Evolutionary conservation across 2,113 vertebrate genomes (phyloP).

Genomic region (Megaleporinus macrocephalus): DNA sequence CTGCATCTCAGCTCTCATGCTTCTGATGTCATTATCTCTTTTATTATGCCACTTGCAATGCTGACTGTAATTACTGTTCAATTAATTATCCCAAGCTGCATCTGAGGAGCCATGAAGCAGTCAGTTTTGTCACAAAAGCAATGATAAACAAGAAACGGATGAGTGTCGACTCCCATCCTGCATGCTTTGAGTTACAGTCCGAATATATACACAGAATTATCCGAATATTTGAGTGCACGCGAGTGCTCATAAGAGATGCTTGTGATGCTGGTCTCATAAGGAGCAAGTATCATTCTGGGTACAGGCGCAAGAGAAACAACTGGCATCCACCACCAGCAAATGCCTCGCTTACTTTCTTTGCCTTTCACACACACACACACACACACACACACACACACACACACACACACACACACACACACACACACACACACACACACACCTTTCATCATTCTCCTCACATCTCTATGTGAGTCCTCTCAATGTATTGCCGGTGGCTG

Average conservation of each 20-base stretch:
- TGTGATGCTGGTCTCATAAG: constrained; percentile 46
- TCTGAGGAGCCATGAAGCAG: constrained; percentile 17
- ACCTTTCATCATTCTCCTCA: constrained; percentile 68
- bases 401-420: too few relatives aligned
- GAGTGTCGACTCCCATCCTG: constrained; percentile 35
- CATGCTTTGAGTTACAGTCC: constrained; percentile 32
- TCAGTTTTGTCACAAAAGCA: constrained; percentile 16
- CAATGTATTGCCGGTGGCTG: constrained; percentile 55
- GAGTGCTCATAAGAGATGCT: neutral
- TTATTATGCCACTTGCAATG: constrained; percentile 66
- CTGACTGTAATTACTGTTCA: constrained; percentile 68
- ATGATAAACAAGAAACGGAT: constrained; percentile 59
- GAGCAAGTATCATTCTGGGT: constrained; percentile 45
- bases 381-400: constrained; percentile 11
- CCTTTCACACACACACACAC: neutral
- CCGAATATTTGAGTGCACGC: neutral
- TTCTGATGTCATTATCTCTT: constrained; percentile 74
- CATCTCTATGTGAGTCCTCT: constrained; percentile 63
- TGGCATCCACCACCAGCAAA: constrained; percentile 49
- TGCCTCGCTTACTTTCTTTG: constrained; percentile 37
- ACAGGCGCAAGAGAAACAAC: constrained; percentile 51
- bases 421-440: too few relatives aligned
- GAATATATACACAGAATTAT: constrained; percentile 29
- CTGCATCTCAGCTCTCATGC: constrained; percentile 64
- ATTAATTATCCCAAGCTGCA: constrained; percentile 69